A percentile compares a stretch with the other conserved stretches of the same genome.
Conservation (phyloP, 2,113 vertebrate species). For the Thunnus maccoyii region DNA sequence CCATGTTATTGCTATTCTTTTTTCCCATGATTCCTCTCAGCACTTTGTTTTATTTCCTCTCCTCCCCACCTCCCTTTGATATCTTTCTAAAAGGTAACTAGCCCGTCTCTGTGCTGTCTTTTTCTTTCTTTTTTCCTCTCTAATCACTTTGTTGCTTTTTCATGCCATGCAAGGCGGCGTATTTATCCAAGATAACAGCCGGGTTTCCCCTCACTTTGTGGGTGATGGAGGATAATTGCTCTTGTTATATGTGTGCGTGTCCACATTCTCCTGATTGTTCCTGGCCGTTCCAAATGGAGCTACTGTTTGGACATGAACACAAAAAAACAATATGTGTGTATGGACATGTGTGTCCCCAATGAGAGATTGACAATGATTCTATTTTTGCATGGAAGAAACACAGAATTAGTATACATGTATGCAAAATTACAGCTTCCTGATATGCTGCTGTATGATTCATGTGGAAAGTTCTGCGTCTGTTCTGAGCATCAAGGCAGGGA, state of each 20-base stretch:
- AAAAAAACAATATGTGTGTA: constrained; percentile 8
- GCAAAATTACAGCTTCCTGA: neutral
- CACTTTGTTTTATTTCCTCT: constrained; percentile 66
- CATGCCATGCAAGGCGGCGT: constrained; percentile 77
- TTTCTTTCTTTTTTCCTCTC: constrained; percentile 57
- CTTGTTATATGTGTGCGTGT: constrained; percentile 47
- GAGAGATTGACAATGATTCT: constrained; percentile 6
- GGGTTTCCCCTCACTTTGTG: constrained; percentile 79
- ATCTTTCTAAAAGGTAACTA: constrained; percentile 64
- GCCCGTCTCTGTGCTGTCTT: constrained; percentile 20
- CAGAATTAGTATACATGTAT: neutral
- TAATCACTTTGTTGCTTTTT: constrained; percentile 78
- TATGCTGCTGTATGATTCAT: neutral
- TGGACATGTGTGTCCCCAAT: neutral
- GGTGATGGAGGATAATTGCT: constrained; percentile 84
- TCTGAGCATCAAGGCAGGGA: neutral
- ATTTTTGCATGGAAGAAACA: neutral
- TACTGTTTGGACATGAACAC: constrained; percentile 43
- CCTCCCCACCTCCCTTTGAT: constrained; percentile 57
- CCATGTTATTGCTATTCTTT: constrained; percentile 57
- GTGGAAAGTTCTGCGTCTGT: neutral
- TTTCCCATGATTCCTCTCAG: constrained; percentile 74
- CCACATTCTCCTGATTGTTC: constrained; percentile 52
- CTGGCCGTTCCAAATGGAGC: constrained; percentile 51
- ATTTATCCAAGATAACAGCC: constrained; percentile 82